Evolutionary conservation across 2,888 invertebrate genomes (phyloP), one percentile per base, ranked within the genome.

Genomic region (Apocheima hispidaria): DNA sequence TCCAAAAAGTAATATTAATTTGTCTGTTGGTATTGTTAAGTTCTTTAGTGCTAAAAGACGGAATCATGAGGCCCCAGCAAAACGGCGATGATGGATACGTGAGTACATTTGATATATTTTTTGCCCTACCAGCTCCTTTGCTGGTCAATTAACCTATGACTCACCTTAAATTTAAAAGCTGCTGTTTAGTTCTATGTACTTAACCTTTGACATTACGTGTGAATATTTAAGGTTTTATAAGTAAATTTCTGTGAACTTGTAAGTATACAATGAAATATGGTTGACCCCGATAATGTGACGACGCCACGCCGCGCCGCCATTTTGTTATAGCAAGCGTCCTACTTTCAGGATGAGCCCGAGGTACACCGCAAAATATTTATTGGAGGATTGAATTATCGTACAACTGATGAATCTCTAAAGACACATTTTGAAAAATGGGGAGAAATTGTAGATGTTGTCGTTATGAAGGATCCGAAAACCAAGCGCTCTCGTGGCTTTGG

Each of bases 401-500:
- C 99, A 2, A 97, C 97, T 0, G 98, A 99, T 78, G 98, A 98
- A 57, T 97, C 98, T 1, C 86, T 99, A 7, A 98, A 98, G 83
- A 94, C 95, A n/a, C 98, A 99, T 90, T 99, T 99, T 84, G 97
- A 97, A 78, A 96, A 98, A 95, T 99, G 98, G 97, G 99, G 99
- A 28, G 98, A 98, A 86, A 97, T 98, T 68, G 98, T 98, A 0
- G 98, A 99, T 82, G 98, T 98, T 9, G 98, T 99, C 3, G 98
- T 99, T 0, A 99, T 99, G 99, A 98, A 98, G 83, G 98, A 99
- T 81, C 97, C 98, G 0, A 97, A 97, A 76, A 98, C 98, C 0
- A 98, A 98, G 82, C 94, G 99, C 65, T 99, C 99, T 4, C 94
- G 99, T 64, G 99, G 99, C 1, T 99, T 99, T 85, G 99, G 99